Conservation (phyloP, 1,140 invertebrate genomes). For the Drosophila burlai region DNA sequence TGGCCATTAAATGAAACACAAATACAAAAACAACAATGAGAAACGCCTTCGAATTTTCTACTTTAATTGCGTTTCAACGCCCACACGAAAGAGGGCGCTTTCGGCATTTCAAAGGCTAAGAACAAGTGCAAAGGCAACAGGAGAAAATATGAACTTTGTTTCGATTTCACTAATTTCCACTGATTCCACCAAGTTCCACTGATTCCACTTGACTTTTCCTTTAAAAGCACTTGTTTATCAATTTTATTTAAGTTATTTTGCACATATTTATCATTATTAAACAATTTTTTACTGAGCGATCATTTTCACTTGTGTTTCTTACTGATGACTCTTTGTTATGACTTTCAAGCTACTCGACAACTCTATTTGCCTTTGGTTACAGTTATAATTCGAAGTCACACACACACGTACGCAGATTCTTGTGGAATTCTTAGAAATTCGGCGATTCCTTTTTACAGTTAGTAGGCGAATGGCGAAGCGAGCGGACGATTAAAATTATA, state of each 20-base stretch:
- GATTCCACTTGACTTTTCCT: not conserved
- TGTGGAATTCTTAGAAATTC: not conserved
- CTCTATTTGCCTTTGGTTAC: not conserved
- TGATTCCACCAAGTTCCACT: not conserved
- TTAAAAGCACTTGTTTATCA: not conserved
- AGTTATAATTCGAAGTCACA: not conserved
- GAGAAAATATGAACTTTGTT: not conserved
- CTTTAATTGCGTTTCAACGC: not conserved
- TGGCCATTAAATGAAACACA: conserved; percentile 2
- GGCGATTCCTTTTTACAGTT: conserved; percentile 35
- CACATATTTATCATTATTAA: not conserved
- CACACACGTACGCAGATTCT: not conserved
- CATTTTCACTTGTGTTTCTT: not conserved
- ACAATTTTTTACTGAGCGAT: not conserved
- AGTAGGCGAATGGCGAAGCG: conserved; percentile 7
- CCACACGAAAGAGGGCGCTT: conserved; percentile 8
- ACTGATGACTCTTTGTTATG: not conserved
- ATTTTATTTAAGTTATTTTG: not conserved
- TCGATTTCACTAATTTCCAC: not conserved
- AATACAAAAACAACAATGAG: not conserved
- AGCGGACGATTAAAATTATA: conserved; percentile 14
- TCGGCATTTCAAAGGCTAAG: not conserved
- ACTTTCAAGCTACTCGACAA: not conserved
- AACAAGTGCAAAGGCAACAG: not conserved
- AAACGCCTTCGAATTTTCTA: not conserved